Evolutionary conservation across 2,888 invertebrate species (phyloP).

Genomic region (Panorpa germanica): DNA sequence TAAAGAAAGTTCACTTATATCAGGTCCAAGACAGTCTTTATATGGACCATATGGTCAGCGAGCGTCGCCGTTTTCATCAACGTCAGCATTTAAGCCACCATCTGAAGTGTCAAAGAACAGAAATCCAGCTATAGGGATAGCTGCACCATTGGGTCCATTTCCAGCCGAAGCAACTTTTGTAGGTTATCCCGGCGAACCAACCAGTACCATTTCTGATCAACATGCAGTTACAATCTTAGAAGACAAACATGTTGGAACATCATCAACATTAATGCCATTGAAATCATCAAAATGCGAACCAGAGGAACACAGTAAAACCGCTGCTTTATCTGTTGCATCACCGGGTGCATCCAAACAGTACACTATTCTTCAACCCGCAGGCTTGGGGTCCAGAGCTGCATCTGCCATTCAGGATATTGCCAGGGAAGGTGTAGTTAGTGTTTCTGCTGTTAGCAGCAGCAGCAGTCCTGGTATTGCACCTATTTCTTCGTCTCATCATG

Average conservation of each 20-base stretch:
- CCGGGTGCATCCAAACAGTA: constrained; percentile 54
- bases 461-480: constrained; percentile 26
- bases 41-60: constrained; percentile 28
- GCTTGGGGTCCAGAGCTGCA: constrained; percentile 60
- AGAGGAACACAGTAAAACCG: constrained; percentile 12
- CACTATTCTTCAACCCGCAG: constrained; percentile 72
- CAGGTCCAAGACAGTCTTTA: constrained; percentile 26
- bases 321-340: constrained; percentile 18
- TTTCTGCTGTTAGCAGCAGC: constrained; percentile 29
- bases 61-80: constrained; percentile 46
- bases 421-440: constrained; percentile 42
- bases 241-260: constrained; percentile 9
- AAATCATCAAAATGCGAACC: constrained; percentile 8
- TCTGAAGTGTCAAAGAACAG: constrained; percentile 42
- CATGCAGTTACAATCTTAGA: constrained; percentile 11
- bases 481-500: constrained; percentile 29
- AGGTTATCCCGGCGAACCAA: constrained; percentile 36
- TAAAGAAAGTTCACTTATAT: constrained; percentile 19
- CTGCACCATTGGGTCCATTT: constrained; percentile 33
- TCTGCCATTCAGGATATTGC: constrained; percentile 63
- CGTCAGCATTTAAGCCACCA: constrained; percentile 66
- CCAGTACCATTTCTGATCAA: constrained; percentile 12
- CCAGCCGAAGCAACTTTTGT: constrained; percentile 59
- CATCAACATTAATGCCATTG: constrained; percentile 10
- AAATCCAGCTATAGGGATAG: constrained; percentile 25